Evolutionary conservation across 1,140 invertebrate species (phyloP).

Genomic region (Zaprionus ornatus): DNA sequence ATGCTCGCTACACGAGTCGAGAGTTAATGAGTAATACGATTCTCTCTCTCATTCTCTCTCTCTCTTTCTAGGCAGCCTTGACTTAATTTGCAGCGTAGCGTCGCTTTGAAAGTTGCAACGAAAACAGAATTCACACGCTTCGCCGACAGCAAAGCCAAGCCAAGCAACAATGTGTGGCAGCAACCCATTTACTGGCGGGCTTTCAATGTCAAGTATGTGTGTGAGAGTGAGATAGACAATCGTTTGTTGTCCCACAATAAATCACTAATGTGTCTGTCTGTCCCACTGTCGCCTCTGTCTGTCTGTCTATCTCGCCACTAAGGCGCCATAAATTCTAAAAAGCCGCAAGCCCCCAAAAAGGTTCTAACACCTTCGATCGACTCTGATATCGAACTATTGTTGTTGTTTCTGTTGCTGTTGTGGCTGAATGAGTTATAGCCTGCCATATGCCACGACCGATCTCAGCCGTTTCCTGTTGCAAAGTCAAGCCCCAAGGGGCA

Average conservation of each 20-base stretch:
- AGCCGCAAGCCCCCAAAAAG: constrained; percentile 42
- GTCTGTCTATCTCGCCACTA: constrained; percentile 21
- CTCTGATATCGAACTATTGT: constrained; percentile 77
- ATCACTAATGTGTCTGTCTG: constrained; percentile 77
- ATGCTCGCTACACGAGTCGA: constrained; percentile 40
- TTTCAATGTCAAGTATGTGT: constrained; percentile 66
- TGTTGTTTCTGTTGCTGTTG: constrained; percentile 15
- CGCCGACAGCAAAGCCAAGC: not conserved
- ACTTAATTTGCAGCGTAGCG: constrained; percentile 70
- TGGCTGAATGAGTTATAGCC: constrained; percentile 63
- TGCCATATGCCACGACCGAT: constrained; percentile 59
- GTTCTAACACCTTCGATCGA: constrained; percentile 68
- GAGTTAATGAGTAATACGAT: constrained; percentile 63
- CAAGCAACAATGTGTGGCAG: constrained; percentile 35
- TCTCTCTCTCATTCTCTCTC: constrained; percentile 10
- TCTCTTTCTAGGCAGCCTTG: constrained; percentile 50
- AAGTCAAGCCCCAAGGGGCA: not conserved
- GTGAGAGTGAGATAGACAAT: constrained; percentile 37
- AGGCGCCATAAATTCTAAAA: constrained; percentile 71
- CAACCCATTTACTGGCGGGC: constrained; percentile 50
- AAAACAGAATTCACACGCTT: constrained; percentile 77
- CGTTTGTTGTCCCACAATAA: constrained; percentile 73
- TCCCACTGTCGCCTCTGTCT: constrained; percentile 42
- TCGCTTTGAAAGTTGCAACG: constrained; percentile 79
- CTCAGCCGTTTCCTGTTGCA: constrained; percentile 53